Conservation (phyloP, 1,140 invertebrate genomes). For the Paramacrobiotus metropolitanus region DNA sequence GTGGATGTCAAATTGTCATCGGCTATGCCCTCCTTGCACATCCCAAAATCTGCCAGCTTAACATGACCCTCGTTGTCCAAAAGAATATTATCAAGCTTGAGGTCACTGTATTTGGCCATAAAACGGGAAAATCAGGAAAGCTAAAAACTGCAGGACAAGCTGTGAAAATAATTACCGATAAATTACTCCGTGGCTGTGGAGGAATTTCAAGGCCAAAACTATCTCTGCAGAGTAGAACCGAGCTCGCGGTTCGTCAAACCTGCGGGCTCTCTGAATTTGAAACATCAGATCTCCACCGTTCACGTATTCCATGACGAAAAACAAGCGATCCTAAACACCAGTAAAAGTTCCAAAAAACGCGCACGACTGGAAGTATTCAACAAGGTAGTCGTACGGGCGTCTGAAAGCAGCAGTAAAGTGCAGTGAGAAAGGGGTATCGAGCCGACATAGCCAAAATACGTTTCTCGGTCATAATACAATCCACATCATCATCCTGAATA, state of each 20-base stretch:
- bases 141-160: no score
- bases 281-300: constrained; percentile 99
- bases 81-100: constrained; percentile 96
- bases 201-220: constrained; percentile 88
- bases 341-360: constrained; percentile 12
- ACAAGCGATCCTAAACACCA: constrained; percentile 70
- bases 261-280: constrained; percentile 90
- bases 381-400: constrained; percentile 47
- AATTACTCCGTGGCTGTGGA: constrained; percentile 87
- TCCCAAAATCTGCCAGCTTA: constrained; percentile 91
- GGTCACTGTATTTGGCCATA: constrained; percentile 39
- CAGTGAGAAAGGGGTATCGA: constrained; percentile 91
- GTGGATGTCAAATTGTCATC: constrained; percentile 63
- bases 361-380: no score
- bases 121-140: no score
- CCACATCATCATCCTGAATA: constrained; percentile 96
- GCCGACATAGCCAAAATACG: constrained; percentile 82
- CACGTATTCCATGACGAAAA: constrained; percentile 99
- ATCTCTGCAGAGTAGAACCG: constrained; percentile 99
- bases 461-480: constrained; percentile 98
- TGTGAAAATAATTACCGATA: constrained; percentile 46
- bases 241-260: constrained; percentile 91
- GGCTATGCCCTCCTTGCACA: constrained; percentile 74
- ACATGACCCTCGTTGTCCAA: constrained; percentile 92
- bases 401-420: constrained; percentile 92